phyloP scores from a whole-genome alignment of 1,140 invertebrate genomes.

The Diuraphis noxia region DNA sequence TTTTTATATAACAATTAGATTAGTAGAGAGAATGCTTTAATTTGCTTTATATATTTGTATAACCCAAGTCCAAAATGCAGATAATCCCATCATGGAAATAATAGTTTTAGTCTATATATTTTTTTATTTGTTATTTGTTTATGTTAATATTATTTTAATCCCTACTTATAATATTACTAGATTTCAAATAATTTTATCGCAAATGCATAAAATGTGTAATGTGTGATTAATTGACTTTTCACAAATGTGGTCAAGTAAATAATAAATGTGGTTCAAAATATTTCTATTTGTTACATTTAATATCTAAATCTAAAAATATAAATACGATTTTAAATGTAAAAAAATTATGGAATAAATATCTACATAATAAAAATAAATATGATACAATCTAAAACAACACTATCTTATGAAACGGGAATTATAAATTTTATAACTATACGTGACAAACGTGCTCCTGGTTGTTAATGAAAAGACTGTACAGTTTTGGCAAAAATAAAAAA shows the following conservation, averaged over 20 bases:
- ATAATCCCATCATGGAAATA: background rate
- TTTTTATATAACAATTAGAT: background rate
- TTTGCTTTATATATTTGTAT: background rate
- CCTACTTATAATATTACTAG: background rate
- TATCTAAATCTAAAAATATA: background rate
- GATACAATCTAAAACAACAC: background rate
- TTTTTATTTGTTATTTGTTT: too few species aligned
- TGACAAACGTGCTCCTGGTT: background rate
- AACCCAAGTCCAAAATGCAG: background rate
- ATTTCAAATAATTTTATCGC: background rate
- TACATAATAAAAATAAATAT: background rate
- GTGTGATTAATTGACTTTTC: background rate
- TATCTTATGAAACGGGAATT: background rate
- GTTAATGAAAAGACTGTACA: background rate
- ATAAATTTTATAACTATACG: background rate
- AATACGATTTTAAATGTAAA: background rate
- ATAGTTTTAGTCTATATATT: background rate
- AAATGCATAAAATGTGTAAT: background rate
- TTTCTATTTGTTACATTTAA: background rate
- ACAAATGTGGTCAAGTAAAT: background rate
- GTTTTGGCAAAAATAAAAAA: background rate
- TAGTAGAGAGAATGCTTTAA: background rate
- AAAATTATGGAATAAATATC: background rate
- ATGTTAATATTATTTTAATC: too few species aligned
- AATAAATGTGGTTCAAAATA: background rate